phyloP scores from a whole-genome alignment of 2,113 vertebrate genomes.

The Callocephalon fimbriatum region DNA sequence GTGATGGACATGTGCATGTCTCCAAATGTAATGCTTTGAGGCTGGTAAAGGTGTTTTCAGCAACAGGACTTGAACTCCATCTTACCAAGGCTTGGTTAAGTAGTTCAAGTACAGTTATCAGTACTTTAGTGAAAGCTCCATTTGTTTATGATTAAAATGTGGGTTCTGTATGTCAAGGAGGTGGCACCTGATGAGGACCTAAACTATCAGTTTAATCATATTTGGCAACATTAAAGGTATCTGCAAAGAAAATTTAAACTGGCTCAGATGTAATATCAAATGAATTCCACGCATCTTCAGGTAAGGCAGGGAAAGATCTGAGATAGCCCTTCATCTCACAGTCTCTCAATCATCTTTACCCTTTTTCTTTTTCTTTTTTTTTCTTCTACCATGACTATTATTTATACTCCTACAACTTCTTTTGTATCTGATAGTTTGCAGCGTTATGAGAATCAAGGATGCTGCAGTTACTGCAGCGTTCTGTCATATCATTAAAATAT shows the following conservation, averaged over 20 bases:
- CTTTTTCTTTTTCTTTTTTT: accelerated
- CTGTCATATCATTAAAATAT: background rate
- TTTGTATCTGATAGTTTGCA: background rate
- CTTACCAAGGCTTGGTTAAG: background rate
- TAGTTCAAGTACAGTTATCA: background rate
- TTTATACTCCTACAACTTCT: background rate
- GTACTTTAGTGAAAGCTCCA: background rate
- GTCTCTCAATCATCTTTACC: conserved; percentile 7
- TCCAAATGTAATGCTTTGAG: background rate
- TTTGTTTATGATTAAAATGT: conserved; percentile 49
- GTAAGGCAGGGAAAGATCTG: background rate
- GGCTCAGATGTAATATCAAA: conserved; percentile 38
- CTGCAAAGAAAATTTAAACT: conserved; percentile 44
- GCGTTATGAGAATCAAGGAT: background rate
- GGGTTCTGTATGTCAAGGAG: background rate
- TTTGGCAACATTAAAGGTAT: conserved; percentile 22
- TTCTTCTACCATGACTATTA: background rate
- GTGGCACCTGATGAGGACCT: conserved; percentile 5
- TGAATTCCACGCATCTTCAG: background rate
- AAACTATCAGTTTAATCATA: conserved; percentile 37
- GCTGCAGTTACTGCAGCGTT: background rate
- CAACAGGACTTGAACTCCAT: background rate
- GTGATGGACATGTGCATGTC: background rate
- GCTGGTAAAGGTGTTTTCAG: background rate
- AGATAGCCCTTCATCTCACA: conserved; percentile 5